phyloP scores from a whole-genome alignment of 1,140 invertebrate genomes.

The Aricia agestis region DNA sequence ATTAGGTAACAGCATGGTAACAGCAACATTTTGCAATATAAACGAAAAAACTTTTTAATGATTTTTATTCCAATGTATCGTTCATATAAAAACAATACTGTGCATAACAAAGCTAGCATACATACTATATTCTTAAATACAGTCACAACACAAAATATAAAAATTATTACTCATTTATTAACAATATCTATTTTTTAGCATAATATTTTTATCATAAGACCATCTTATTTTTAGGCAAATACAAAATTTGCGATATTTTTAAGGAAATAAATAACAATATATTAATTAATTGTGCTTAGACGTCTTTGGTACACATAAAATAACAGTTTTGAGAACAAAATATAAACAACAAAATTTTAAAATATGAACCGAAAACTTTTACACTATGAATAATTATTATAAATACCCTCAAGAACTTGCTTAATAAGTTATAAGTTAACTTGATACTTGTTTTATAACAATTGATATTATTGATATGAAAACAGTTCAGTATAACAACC shows the following conservation, averaged over 20 bases:
- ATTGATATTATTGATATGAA: no score
- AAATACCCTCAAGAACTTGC: no score
- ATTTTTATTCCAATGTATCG: constrained; percentile 40
- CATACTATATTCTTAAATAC: constrained; percentile 23
- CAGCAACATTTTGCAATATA: no score
- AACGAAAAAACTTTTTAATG: neutral
- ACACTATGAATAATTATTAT: no score
- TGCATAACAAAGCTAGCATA: constrained; percentile 48
- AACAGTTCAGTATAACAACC: no score
- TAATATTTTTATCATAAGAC: no score
- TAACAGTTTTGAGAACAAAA: neutral
- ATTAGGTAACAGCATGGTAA: no score
- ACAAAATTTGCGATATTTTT: no score
- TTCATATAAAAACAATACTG: constrained; percentile 53
- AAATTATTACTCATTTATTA: constrained; percentile 18
- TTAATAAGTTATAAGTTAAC: no score
- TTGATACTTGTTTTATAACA: no score
- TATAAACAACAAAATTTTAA: no score
- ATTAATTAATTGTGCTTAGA: constrained; percentile 15
- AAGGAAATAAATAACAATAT: constrained; percentile 16
- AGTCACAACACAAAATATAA: constrained; percentile 30
- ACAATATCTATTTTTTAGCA: neutral
- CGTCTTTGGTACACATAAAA: constrained; percentile 9
- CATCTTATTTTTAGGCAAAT: neutral
- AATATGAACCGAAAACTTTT: no score